phyloP scores from a whole-genome alignment of 2,113 vertebrate species.

The Neomonachus schauinslandi region DNA sequence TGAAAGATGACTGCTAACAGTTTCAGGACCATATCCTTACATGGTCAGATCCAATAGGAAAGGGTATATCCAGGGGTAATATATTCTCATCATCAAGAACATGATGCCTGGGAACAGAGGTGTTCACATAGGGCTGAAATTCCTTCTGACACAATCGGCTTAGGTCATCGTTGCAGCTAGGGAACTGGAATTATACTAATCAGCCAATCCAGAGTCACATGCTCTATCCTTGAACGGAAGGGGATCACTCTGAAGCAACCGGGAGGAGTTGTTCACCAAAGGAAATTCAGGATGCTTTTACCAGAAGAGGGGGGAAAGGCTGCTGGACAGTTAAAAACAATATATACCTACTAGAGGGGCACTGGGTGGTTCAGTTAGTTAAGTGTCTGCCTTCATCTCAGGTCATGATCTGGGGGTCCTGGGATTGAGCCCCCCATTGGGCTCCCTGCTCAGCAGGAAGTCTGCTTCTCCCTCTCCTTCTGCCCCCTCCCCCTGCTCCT shows the following conservation, averaged over 20 bases:
- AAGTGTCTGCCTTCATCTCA: too few species aligned
- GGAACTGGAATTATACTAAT: not conserved
- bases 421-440: too few species aligned
- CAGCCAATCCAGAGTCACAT: not conserved
- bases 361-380: too few species aligned
- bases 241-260: not conserved
- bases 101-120: not conserved
- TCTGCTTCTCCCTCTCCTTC: too few species aligned
- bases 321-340: not conserved
- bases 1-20: not conserved
- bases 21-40: not conserved
- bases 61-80: not conserved
- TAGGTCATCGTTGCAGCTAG: not conserved
- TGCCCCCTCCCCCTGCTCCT: too few species aligned
- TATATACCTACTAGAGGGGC: not conserved
- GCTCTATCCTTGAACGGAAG: not conserved
- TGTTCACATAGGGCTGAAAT: not conserved
- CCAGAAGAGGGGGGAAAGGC: not conserved
- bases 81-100: not conserved
- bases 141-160: not conserved
- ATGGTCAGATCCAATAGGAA: not conserved
- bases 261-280: not conserved
- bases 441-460: too few species aligned
- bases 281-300: not conserved
- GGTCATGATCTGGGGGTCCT: too few species aligned